Base-by-base conservation (phyloP, 2,888 invertebrate species). In the Noctua comes region DNA sequence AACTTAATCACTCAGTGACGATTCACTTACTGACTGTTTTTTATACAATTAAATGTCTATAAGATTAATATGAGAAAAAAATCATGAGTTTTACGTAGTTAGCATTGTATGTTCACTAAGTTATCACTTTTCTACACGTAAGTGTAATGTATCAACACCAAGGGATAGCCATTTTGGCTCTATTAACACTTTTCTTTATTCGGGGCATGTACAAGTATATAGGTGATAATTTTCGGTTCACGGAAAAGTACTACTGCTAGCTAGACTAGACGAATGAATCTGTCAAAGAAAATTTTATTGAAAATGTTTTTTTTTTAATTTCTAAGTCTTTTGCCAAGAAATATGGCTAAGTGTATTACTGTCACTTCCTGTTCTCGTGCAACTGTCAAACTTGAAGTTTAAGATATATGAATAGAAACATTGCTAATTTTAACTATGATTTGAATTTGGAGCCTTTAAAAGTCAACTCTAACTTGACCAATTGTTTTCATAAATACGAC, bases 151-250 rank as follows among this genome's bases (percentile, higher is more conserved):
- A 65, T 8, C 4, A 5, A 36, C 4, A 40, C 2, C 10, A 68
- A 68, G 76, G 70, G 76, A 76, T 68, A 65, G 13, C 62, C 31
- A 71, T 74, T 72, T 87, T 84, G 81, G 80, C 13, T 64, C 13
- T 51, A 85, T 85, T 85, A 85, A 59, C 85, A 85, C 75, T 65
- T 69, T 40, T 66, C 73, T 78, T 43, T 74, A 83, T 78, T 83
- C 43, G 86, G 86, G 31, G 1, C 76, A n/a, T 48, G 24, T 18
- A 36, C 36, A 36, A 36, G 36, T 36, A 36, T 36, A 36, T 31
- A 40, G 0, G 70, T 85, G 81, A 76, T 85, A 80, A 87, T 85
- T 87, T 73, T 64, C 16, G 6, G 16, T 68, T 46, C 54, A 74
- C 48, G 85, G 87, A 85, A 87, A 62, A 64, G 62, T 77, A 68